Conservation (phyloP, 2,113 vertebrate genomes). For the Mohoua ochrocephala region DNA sequence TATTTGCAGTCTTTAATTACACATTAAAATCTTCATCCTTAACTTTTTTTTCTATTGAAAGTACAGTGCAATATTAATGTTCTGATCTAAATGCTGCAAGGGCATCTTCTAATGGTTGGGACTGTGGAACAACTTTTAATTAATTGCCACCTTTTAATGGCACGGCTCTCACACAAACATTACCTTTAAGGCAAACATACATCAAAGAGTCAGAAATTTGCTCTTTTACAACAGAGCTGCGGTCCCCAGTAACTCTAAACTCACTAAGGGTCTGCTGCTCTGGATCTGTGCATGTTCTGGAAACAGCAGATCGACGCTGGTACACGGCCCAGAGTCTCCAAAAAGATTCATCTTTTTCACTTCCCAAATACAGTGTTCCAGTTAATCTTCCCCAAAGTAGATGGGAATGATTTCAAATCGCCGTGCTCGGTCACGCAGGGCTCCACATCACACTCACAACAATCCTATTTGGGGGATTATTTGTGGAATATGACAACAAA, state of each 20-base stretch:
- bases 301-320: not conserved
- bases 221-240: not conserved
- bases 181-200: constrained; percentile 48
- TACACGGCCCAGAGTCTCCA: not conserved
- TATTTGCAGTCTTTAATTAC: constrained; percentile 32
- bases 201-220: constrained; percentile 35
- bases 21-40: constrained; percentile 2
- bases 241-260: not conserved
- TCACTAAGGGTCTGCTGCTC: not conserved
- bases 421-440: not conserved
- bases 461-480: not conserved
- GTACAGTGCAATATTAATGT: not conserved
- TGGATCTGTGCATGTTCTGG: not conserved
- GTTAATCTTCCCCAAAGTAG: not conserved
- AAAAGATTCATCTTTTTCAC: not conserved
- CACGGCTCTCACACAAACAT: constrained; percentile 28
- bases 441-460: not conserved
- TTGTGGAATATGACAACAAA: not conserved
- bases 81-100: not conserved
- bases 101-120: constrained; percentile 15
- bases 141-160: constrained; percentile 40
- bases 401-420: not conserved
- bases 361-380: not conserved
- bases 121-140: constrained; percentile 31
- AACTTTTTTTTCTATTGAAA: not conserved